These are phyloP conservation scores for Pogona vitticeps DNA, from an alignment of 2,113 vertebrate species.

Conservation along the genomic window DNA sequence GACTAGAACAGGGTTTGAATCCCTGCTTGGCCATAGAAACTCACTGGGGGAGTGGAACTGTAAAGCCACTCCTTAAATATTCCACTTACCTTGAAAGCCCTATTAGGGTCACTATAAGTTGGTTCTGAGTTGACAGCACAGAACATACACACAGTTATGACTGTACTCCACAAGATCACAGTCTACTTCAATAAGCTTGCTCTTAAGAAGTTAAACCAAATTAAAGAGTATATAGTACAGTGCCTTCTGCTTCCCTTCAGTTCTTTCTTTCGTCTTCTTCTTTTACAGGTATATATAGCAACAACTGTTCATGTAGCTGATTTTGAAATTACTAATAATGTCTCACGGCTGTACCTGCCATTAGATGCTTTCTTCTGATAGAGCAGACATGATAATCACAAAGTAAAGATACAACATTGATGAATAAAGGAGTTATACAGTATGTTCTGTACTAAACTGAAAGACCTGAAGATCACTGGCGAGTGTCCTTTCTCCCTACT, in stretches of 20 bases:
- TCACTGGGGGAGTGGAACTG: too few relatives aligned
- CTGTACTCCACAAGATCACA: slow-evolving; percentile 23
- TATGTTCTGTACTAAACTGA: slow-evolving; percentile 98
- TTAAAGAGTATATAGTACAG: slow-evolving; percentile 31
- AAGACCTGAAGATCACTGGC: slow-evolving; percentile 92
- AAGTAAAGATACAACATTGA: slow-evolving; percentile 44
- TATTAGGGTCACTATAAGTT: not conserved
- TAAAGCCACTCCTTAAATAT: too few relatives aligned
- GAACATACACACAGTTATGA: not conserved
- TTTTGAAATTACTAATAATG: slow-evolving; percentile 41
- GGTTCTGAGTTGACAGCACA: too few relatives aligned
- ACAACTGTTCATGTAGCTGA: slow-evolving; percentile 31
- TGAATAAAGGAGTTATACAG: slow-evolving; percentile 42
- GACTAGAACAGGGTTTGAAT: too few relatives aligned
- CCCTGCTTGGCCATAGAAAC: too few relatives aligned
- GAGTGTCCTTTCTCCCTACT: slow-evolving; percentile 93
- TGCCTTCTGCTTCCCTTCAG: not conserved
- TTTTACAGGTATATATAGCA: slow-evolving; percentile 49
- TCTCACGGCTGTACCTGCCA: slow-evolving; percentile 18
- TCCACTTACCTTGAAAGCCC: too few relatives aligned
- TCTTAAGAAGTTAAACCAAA: not conserved
- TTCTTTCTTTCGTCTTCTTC: slow-evolving; percentile 21
- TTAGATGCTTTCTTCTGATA: slow-evolving; percentile 49
- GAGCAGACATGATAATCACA: slow-evolving; percentile 39
- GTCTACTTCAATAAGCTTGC: not conserved